These are phyloP conservation scores for Nomada ferruginata DNA, from an alignment of 2,888 invertebrate genomes.

Conservation along the genomic window DNA sequence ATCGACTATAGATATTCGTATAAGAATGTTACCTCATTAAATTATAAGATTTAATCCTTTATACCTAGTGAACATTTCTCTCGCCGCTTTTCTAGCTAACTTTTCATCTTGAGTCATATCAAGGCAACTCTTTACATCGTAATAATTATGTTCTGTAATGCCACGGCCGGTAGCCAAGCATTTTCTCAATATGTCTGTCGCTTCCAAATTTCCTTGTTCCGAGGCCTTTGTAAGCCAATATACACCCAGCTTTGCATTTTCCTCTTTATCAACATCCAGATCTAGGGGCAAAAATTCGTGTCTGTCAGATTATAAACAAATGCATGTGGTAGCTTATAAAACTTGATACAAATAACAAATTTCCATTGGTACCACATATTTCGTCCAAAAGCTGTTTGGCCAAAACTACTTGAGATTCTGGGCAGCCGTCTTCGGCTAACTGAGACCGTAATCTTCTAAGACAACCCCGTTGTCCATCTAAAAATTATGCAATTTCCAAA, in stretches of 20 bases:
- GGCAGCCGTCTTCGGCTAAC: constrained; percentile 94
- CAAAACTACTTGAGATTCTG: constrained; percentile 94
- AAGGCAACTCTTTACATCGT: constrained; percentile 91
- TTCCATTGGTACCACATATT: constrained; percentile 87
- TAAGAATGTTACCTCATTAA: background rate
- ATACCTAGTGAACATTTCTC: constrained; percentile 93
- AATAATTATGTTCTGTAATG: constrained; percentile 90
- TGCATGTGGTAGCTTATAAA: background rate
- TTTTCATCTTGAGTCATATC: constrained; percentile 94
- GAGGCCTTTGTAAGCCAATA: constrained; percentile 97
- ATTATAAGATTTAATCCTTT: constrained; percentile 23
- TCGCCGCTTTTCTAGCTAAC: constrained; percentile 93
- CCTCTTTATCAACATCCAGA: constrained; percentile 88
- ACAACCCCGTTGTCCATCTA: constrained; percentile 89
- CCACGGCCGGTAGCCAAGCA: constrained; percentile 90
- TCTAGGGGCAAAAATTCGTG: constrained; percentile 82
- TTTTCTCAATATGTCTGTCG: constrained; percentile 91
- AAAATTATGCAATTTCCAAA: constrained; percentile 4
- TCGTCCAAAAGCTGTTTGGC: constrained; percentile 93
- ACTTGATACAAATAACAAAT: constrained; percentile 11
- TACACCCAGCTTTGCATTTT: constrained; percentile 92
- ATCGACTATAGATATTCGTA: background rate
- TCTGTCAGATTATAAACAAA: constrained; percentile 8
- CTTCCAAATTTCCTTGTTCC: constrained; percentile 95
- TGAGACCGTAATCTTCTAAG: constrained; percentile 88